Base-by-base conservation (phyloP, 2,888 invertebrate species). In the Chalcis sispes region DNA sequence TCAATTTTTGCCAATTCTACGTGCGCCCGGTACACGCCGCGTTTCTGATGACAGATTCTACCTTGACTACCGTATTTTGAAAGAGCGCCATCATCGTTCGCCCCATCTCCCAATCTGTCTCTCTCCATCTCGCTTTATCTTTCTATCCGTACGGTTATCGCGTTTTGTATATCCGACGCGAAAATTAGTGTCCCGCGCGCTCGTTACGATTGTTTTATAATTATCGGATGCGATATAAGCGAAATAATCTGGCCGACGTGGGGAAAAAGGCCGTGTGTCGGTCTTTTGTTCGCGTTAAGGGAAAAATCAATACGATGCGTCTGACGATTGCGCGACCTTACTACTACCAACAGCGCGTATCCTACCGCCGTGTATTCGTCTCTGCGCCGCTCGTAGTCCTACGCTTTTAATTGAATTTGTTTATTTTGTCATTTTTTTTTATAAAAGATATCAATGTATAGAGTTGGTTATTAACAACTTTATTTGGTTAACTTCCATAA, bases 251-350 rank as follows among this genome's bases (percentile, higher is more conserved):
- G 42, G 72, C 10, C 25, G 27, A 13, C n/a, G n/a, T n/a, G 7
- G 42, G 18, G 32, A 72, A 40, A 46, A 36, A 65, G 40, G 46
- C 52, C 56, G 42, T n/a, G 62, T 50, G 13, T 25, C 42, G 62
- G 66, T 59, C 72, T 67, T 73, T 73, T 71, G 65, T 54, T 69
- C 64, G 56, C 70, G 64, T 50, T 70, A 65, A 67, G 64, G 52
- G 62, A 69, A 77, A 74, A 77, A 77, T 77, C 77, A 77, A 77
- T 77, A 77, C 70, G 69, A 65, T 70, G 73, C 77, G 77, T 77
- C 77, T 73, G 77, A 77, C 77, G 64, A 72, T 69, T 58, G 50
- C 58, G 50, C 66, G 77, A 69, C 72, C 62, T 67, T 76, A 76
- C 67, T 62, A 76, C 71, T 76, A 15, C 3, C 36, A 4, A n/a